Evolutionary conservation across 2,888 invertebrate genomes (phyloP).

Genomic region (Zhuqinia jingwanae): DNA sequence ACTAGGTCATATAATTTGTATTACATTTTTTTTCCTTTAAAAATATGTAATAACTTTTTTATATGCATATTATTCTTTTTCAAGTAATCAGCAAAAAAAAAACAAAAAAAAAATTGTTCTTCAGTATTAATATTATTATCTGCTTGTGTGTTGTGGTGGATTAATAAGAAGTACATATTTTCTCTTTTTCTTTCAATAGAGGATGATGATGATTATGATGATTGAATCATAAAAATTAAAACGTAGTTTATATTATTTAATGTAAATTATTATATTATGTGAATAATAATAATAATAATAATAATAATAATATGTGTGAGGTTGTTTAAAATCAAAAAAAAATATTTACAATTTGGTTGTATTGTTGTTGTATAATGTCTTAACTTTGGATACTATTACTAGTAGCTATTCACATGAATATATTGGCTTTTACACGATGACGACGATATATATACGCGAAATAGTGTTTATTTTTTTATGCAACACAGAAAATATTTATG

Average conservation of each 20-base stretch:
- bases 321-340: conserved; percentile 35
- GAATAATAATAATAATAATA: neutral
- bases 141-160: neutral
- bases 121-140: neutral
- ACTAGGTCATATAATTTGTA: conserved; percentile 63
- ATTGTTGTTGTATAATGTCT: neutral
- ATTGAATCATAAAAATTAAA: conserved; percentile 2
- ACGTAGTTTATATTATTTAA: neutral
- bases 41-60: conserved; percentile 24
- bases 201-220: neutral
- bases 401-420: neutral
- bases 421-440: conserved; percentile 35
- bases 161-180: conserved; percentile 22
- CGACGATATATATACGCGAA: no score
- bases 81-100: conserved; percentile 2
- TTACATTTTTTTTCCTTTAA: conserved; percentile 25
- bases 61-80: conserved; percentile 9
- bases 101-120: no score
- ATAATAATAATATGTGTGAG: conserved; percentile 12
- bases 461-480: no score
- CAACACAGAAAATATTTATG: no score
- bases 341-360: conserved; percentile 40
- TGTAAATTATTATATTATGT: neutral
- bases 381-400: no score
- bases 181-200: no score